A percentile compares a stretch with the other conserved stretches of the same genome.
These are phyloP conservation scores for Lycaon pictus DNA, from an alignment of 2,113 vertebrate species.

Conservation along the genomic window DNA sequence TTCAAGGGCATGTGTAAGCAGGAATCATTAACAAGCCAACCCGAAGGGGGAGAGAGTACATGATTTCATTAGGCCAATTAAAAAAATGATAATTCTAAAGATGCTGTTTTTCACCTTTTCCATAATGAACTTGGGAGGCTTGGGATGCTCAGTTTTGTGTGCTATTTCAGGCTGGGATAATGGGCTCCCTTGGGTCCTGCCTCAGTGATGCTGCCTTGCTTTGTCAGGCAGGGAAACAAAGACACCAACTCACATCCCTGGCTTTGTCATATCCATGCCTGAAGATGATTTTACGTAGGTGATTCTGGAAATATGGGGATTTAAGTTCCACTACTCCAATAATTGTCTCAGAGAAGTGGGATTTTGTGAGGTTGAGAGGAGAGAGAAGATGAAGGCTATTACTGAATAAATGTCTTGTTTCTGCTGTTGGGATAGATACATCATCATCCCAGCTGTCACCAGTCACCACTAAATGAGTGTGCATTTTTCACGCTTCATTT, in stretches of 20 bases:
- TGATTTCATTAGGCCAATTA: conserved; percentile 77
- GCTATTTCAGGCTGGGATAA: conserved; percentile 72
- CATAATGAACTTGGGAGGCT: conserved; percentile 53
- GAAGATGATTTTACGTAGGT: neutral
- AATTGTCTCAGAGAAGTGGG: conserved; percentile 67
- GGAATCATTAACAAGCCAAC: conserved; percentile 53
- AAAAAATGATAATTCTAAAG: conserved; percentile 76
- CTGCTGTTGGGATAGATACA: conserved; percentile 70
- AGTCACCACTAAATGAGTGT: conserved; percentile 76
- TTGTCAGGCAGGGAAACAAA: conserved; percentile 55
- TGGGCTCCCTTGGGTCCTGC: conserved; percentile 56
- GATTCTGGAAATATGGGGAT: conserved; percentile 10
- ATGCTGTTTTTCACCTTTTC: conserved; percentile 66
- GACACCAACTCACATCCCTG: conserved; percentile 45
- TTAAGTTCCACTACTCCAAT: conserved; percentile 68
- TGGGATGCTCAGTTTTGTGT: conserved; percentile 50
- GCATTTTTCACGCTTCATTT: conserved; percentile 82
- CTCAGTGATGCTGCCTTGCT: conserved; percentile 62
- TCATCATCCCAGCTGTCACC: conserved; percentile 75
- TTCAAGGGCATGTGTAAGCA: conserved; percentile 68
- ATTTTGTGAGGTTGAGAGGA: neutral
- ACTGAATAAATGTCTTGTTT: conserved; percentile 77
- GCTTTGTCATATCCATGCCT: neutral
- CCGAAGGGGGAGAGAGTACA: conserved; percentile 16
- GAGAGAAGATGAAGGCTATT: conserved; percentile 73